Conservation (phyloP, 1,140 invertebrate species). For the Pseudomyrmex dendroicus region DNA sequence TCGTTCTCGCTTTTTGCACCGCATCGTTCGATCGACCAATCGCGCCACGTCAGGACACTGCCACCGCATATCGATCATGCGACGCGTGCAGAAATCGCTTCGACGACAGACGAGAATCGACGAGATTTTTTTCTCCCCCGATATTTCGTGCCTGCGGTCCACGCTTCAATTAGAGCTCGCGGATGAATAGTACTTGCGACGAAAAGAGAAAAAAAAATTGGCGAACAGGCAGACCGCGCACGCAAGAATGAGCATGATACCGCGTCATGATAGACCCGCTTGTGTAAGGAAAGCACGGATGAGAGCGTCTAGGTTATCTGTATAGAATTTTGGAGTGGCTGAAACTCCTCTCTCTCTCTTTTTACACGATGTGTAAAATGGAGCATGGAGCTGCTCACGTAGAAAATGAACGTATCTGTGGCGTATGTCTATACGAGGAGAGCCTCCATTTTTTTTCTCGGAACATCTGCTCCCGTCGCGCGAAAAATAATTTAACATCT, state of each 20-base stretch:
- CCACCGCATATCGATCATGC: slow-evolving; percentile 68
- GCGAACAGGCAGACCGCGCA: slow-evolving; percentile 11
- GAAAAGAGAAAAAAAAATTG: slow-evolving; percentile 29
- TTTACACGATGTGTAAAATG: background rate
- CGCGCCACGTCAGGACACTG: slow-evolving; percentile 64
- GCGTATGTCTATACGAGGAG: background rate
- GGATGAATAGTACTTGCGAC: slow-evolving; percentile 70
- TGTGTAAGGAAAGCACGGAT: slow-evolving; percentile 21
- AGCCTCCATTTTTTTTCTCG: background rate
- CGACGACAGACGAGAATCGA: slow-evolving; percentile 54
- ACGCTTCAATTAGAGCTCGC: slow-evolving; percentile 71
- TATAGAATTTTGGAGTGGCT: background rate
- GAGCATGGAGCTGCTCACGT: background rate
- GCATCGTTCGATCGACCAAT: slow-evolving; percentile 62
- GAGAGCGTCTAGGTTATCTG: slow-evolving; percentile 24
- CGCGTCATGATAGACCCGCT: slow-evolving; percentile 11
- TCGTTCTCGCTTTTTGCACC: slow-evolving; percentile 53
- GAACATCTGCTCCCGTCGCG: background rate
- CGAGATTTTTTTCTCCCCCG: slow-evolving; percentile 58
- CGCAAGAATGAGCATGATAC: slow-evolving; percentile 16
- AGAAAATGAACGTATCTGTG: background rate
- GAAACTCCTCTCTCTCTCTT: background rate
- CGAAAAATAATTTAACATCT: background rate
- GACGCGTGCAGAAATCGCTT: slow-evolving; percentile 61
- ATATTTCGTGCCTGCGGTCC: slow-evolving; percentile 56